Evolutionary conservation across 2,888 invertebrate genomes (phyloP).

Genomic region (Ectemnius lituratus): DNA sequence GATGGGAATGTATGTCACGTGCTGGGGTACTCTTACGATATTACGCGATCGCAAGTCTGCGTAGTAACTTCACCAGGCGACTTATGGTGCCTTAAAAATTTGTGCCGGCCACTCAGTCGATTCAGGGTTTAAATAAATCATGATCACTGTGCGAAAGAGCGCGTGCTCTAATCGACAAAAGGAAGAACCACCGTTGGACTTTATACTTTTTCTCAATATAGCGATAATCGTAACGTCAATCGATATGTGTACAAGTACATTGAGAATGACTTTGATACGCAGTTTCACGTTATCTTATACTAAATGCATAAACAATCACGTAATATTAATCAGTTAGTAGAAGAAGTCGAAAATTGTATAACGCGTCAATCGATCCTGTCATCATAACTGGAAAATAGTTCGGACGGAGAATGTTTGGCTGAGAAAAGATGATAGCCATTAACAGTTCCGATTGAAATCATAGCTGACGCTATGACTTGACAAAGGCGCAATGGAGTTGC

Average conservation of each 20-base stretch:
- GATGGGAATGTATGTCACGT: constrained; percentile 3
- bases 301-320: background rate
- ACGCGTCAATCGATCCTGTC: no score
- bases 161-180: constrained; percentile 38
- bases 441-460: no score
- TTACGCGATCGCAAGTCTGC: constrained; percentile 23
- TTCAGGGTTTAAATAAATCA: constrained; percentile 54
- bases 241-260: constrained; percentile 6
- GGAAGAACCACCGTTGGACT: constrained; percentile 26
- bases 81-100: constrained; percentile 27
- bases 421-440: no score
- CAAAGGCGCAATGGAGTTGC: no score
- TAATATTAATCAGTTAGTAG: no score
- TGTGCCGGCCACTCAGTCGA: constrained; percentile 38
- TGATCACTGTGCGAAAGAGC: constrained; percentile 45
- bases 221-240: background rate
- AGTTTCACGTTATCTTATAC: background rate
- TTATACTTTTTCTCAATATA: constrained; percentile 13
- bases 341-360: no score
- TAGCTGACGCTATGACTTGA: no score
- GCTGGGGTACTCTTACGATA: constrained; percentile 15
- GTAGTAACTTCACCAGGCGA: constrained; percentile 21
- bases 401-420: no score
- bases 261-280: background rate
- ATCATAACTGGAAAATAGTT: no score